Evolutionary conservation across 2,113 vertebrate species (phyloP), one percentile per base, ranked within the genome.

Genomic region (Osmerus mordax): DNA sequence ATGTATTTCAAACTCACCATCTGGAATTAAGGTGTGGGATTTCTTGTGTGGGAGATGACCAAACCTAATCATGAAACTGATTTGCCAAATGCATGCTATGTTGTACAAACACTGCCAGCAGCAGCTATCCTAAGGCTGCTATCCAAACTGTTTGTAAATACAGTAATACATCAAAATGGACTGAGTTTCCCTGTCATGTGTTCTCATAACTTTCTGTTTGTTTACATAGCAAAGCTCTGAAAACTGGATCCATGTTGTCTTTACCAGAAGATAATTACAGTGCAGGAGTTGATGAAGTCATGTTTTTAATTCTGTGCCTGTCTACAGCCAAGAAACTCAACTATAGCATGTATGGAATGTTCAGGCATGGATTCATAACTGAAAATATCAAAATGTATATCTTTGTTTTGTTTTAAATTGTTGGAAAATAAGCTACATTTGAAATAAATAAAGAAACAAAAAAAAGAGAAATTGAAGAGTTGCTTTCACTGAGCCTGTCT

Each of bases 391-490:
- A 69, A 78, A 75, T 86, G 65, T 72, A 61, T 32, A 19, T 47
- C 60, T 15, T 67, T 63, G 78, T 53, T 71, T 73, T 62, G 51
- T 21, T 84, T 73, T 79, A 47, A 78, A 74, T 79, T 9, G 72
- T 82, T 69, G 70, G 53, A 80, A 84, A 90, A 91, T 92, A 92
- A 91, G 90, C 91, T 93, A 88, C 75, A 82, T 84, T 62, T 83
- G 62, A 84, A 85, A 83, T 86, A 0, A 91, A 88, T 89, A 89
- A 92, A 89, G 68, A 74, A 65, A 18, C 21, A 65, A 71, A 61
- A 73, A 85, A 80, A 62, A 78, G 58, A 77, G 52, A 84, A 56
- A 67, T 11, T 25, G 23, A 62, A 16, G 6, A 71, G 58, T 52
- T 32, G 3, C 25, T 28, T 23, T 56, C 12, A 55, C 14, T 16